Conservation (phyloP, 2,888 invertebrate species). For the Ceratothoa steindachneri region DNA sequence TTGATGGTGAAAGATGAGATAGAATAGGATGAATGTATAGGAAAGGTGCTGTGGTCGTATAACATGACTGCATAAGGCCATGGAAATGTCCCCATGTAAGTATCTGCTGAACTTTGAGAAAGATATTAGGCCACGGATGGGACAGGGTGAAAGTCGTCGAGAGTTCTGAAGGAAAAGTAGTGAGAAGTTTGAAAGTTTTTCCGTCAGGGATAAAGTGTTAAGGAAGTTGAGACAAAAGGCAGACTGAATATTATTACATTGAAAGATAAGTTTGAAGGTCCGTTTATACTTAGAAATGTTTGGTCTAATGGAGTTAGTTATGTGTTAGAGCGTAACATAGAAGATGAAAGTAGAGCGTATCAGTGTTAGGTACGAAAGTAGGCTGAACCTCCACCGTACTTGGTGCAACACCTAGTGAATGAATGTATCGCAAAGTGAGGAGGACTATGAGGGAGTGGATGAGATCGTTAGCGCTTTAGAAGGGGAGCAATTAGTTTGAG, state of each 20-base stretch:
- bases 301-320: background rate
- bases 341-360: background rate
- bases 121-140: background rate
- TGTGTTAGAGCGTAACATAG: background rate
- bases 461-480: no score
- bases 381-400: background rate
- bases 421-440: no score
- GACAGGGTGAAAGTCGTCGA: background rate
- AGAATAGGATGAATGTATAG: background rate
- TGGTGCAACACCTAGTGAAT: no score
- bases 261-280: background rate
- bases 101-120: background rate
- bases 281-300: background rate
- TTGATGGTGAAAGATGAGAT: background rate
- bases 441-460: no score
- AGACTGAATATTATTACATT: background rate
- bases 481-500: no score
- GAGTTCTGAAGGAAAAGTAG: background rate
- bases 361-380: background rate
- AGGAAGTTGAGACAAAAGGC: no score
- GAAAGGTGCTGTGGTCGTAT: background rate
- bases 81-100: background rate
- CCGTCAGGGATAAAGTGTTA: background rate
- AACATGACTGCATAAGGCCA: background rate
- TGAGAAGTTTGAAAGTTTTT: background rate